A percentile compares a stretch with the other conserved stretches of the same genome.
phyloP scores from a whole-genome alignment of 2,113 vertebrate species.

The Eira barbara region DNA sequence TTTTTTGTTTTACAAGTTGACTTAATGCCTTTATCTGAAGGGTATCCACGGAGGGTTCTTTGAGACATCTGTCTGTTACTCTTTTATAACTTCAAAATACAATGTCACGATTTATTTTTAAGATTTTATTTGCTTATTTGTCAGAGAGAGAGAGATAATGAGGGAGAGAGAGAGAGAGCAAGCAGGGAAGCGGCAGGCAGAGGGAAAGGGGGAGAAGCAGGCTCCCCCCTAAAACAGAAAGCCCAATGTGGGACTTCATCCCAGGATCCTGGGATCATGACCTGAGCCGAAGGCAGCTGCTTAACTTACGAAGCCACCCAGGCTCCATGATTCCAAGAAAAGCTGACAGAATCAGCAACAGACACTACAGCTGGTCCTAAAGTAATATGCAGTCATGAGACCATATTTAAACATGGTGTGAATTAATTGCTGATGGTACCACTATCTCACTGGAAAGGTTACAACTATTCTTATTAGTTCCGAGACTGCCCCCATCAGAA shows the following conservation, averaged over 20 bases:
- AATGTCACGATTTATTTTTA: neutral
- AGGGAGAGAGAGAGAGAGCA: too few species aligned
- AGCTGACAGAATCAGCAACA: neutral
- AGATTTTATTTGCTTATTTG: too few species aligned
- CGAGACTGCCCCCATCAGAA: neutral
- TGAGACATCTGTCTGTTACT: neutral
- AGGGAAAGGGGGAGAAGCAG: too few species aligned
- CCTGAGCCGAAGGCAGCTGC: too few species aligned
- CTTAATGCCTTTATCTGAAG: neutral
- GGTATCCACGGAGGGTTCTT: fast-evolving
- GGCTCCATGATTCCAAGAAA: neutral
- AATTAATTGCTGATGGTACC: neutral
- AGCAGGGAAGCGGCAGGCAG: too few species aligned
- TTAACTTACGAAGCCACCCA: too few species aligned
- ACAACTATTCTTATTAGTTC: neutral
- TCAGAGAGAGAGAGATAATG: too few species aligned
- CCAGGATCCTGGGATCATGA: too few species aligned
- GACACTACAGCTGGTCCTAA: neutral
- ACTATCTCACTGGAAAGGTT: neutral
- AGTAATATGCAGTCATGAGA: neutral
- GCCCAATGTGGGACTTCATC: too few species aligned
- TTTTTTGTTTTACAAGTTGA: neutral
- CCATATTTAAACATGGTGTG: neutral
- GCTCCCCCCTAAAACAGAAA: too few species aligned
- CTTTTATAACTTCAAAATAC: neutral